These are phyloP conservation scores for Cosmopolites sordidus DNA, from an alignment of 2,888 invertebrate species.

Conservation along the genomic window DNA sequence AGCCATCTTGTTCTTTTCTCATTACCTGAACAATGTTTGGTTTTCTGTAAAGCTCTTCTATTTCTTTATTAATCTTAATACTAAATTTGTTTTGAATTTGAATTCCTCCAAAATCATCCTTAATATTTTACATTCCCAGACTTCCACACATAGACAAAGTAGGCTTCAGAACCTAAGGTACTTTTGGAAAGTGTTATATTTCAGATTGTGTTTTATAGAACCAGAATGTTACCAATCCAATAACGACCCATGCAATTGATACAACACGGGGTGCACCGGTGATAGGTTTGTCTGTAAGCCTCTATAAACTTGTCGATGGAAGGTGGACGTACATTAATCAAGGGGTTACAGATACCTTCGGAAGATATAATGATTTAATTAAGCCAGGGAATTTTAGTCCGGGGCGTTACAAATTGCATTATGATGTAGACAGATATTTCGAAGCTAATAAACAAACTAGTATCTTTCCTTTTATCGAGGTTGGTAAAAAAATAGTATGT, in stretches of 20 bases:
- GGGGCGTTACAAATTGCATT: constrained; percentile 71
- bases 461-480: constrained; percentile 75
- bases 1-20: too few relatives aligned
- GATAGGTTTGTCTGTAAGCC: constrained; percentile 60
- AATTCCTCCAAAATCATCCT: too few relatives aligned
- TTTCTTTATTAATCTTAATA: too few relatives aligned
- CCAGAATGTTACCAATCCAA: constrained; percentile 44
- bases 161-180: too few relatives aligned
- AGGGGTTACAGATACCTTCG: constrained; percentile 60
- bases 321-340: constrained; percentile 66
- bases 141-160: too few relatives aligned
- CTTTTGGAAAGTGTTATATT: too few relatives aligned
- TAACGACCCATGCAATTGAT: constrained; percentile 74
- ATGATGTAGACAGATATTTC: constrained; percentile 70
- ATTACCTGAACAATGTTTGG: too few relatives aligned
- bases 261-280: constrained; percentile 66
- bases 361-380: constrained; percentile 62
- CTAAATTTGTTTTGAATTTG: too few relatives aligned
- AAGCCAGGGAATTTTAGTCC: constrained; percentile 56
- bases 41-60: too few relatives aligned
- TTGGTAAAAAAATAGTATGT: constrained; percentile 42
- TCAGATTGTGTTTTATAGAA: constrained; percentile 4
- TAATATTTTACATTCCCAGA: too few relatives aligned
- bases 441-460: constrained; percentile 56
- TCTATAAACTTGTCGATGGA: constrained; percentile 62